These are phyloP conservation scores for Phyllostomus discolor DNA, from an alignment of 2,113 vertebrate species.

Conservation along the genomic window DNA sequence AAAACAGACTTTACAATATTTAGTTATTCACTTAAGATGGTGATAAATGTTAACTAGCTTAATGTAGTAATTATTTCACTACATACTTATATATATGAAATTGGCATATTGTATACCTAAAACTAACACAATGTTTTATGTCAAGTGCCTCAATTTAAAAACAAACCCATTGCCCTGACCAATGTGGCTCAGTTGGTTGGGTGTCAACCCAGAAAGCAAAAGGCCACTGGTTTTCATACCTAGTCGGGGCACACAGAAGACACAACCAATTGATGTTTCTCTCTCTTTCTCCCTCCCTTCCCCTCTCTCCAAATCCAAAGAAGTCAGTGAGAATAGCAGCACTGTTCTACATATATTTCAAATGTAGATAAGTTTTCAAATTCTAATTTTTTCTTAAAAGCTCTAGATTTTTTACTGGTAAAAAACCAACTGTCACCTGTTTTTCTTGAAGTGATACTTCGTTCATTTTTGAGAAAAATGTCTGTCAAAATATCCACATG, in stretches of 20 bases:
- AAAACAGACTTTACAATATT: background rate
- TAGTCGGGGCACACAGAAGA: too few species aligned
- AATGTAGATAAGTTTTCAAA: background rate
- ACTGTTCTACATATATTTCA: background rate
- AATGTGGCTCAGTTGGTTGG: too few species aligned
- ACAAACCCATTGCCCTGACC: too few species aligned
- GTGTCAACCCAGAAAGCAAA: too few species aligned
- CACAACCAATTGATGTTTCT: too few species aligned
- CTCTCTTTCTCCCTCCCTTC: too few species aligned
- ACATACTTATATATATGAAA: background rate
- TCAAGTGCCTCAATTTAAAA: background rate
- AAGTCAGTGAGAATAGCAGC: background rate
- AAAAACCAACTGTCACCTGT: background rate
- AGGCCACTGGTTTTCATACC: too few species aligned
- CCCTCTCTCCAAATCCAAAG: too few species aligned
- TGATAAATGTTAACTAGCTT: background rate
- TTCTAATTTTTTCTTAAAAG: background rate
- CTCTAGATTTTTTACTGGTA: background rate
- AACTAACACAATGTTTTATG: background rate
- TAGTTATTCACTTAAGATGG: background rate
- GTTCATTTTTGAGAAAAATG: background rate
- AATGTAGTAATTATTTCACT: background rate
- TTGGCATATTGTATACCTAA: background rate
- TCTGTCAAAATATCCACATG: background rate
- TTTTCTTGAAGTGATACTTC: background rate